Base-by-base conservation (phyloP, 2,113 vertebrate species). In the Anolis sagrei region DNA sequence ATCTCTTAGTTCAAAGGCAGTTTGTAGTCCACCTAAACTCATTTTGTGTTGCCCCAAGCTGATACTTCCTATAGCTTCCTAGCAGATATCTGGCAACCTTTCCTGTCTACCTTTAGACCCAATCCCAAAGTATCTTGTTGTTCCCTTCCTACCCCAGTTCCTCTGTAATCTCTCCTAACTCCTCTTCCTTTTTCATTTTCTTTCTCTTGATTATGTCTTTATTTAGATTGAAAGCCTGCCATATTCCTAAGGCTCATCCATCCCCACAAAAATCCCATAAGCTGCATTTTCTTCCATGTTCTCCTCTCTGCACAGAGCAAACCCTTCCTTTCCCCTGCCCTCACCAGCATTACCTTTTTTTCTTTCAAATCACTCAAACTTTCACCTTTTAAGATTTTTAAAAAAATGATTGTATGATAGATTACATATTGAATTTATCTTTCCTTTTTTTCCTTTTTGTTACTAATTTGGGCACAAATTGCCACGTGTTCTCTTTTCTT, bases 141-240 rank as follows among this genome's bases (percentile, higher is more conserved):
- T 87, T 82, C 76, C 1, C 14, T 87, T 62, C 68, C 88, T 74
- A 81, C 78, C 84, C 78, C 58, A 74, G 84, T 36, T 86, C 84
- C 84, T 80, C 84, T 74, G 49, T 73, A 51, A 80, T 49, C 78
- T 86, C 72, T 90, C 73, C 85, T 76, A 14, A 0, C 76, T 90
- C 79, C 76, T 69, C 88, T 68, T 4, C 39, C 0, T 73, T 27
- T 74, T n/a, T 29, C 23, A 36, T 1, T 39, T 1, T 0, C 7
- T 39, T 23, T 32, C 13, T 74, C 29, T 77, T 48, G 25, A 32
- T 80, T 66, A 61, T 58, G 64, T 78, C 76, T 81, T n/a, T 66
- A 39, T 68, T 78, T 51, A 48, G 73, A 58, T 5, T 48, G 34
- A 58, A 66, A 18, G 23, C 69, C 29, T 75, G 29, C n/a, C 54